A percentile compares a stretch with the other conserved stretches of the same genome.
These are phyloP conservation scores for Dunckerocampus dactyliophorus DNA, from an alignment of 2,113 vertebrate genomes.

Conservation along the genomic window DNA sequence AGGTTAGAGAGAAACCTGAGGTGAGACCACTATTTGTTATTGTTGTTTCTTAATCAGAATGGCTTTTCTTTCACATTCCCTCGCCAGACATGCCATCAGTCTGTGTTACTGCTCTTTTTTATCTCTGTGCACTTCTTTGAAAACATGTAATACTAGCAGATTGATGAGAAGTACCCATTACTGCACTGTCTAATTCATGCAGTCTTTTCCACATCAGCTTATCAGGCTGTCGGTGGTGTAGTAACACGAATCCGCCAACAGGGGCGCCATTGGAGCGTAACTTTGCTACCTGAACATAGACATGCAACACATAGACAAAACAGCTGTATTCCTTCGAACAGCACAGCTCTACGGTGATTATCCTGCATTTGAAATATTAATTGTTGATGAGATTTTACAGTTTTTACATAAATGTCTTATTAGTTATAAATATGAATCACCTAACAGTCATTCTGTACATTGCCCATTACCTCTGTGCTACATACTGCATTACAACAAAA, in stretches of 20 bases:
- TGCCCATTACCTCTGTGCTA: no score
- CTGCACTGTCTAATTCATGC: no score
- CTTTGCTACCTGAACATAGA: slow-evolving; percentile 22
- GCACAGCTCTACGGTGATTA: no score
- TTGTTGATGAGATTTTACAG: no score
- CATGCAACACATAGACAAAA: slow-evolving; percentile 13
- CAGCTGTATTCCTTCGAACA: background rate
- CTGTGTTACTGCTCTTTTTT: background rate
- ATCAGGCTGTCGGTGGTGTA: slow-evolving; percentile 5
- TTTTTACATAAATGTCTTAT: no score
- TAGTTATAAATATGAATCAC: no score
- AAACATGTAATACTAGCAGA: background rate
- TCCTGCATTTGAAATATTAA: no score
- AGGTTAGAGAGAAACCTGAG: slow-evolving; percentile 19
- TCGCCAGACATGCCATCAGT: background rate
- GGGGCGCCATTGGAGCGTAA: slow-evolving; percentile 14
- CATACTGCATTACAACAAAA: no score
- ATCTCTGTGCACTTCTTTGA: no score
- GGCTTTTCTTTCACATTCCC: background rate
- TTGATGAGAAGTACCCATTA: background rate
- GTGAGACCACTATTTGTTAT: slow-evolving; percentile 11
- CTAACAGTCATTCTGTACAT: no score
- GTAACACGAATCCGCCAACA: background rate
- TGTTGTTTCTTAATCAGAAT: no score
- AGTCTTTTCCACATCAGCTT: background rate